Evolutionary conservation across 2,797 vertebrate species (phyloP).

Genomic region (Sebastes kiyomatsui): DNA sequence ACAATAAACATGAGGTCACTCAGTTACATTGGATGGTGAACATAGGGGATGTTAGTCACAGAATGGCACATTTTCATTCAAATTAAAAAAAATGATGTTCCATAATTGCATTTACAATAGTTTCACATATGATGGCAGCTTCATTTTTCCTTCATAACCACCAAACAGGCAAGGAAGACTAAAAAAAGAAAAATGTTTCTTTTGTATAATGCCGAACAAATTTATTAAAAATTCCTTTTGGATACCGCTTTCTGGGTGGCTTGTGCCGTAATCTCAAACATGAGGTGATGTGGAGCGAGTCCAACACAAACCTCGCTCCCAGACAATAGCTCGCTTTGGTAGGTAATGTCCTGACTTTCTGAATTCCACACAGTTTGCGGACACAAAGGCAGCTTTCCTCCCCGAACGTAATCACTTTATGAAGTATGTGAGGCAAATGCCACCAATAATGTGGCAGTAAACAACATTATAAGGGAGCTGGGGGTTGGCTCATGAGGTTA

Average conservation of each 20-base stretch:
- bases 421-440: constrained; percentile 49
- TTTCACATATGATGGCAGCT: neutral
- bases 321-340: constrained; percentile 68
- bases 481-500: constrained; percentile 29
- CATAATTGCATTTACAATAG: no score
- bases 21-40: no score
- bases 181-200: constrained; percentile 16
- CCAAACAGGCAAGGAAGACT: constrained; percentile 8
- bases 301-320: constrained; percentile 74
- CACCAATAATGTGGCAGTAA: constrained; percentile 32
- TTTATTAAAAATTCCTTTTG: constrained; percentile 80
- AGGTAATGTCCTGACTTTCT: constrained; percentile 64
- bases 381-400: constrained; percentile 50
- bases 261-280: constrained; percentile 75
- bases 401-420: constrained; percentile 14
- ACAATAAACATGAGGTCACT: no score
- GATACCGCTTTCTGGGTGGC: constrained; percentile 78
- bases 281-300: constrained; percentile 77
- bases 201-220: constrained; percentile 59
- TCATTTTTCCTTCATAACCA: constrained; percentile 3
- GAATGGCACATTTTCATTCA: no score
- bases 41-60: no score
- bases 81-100: no score
- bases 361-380: constrained; percentile 53
- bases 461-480: constrained; percentile 39